A percentile compares a stretch with the other conserved stretches of the same genome.
phyloP scores from a whole-genome alignment of 2,113 vertebrate genomes.

The Chaetops frenatus region DNA sequence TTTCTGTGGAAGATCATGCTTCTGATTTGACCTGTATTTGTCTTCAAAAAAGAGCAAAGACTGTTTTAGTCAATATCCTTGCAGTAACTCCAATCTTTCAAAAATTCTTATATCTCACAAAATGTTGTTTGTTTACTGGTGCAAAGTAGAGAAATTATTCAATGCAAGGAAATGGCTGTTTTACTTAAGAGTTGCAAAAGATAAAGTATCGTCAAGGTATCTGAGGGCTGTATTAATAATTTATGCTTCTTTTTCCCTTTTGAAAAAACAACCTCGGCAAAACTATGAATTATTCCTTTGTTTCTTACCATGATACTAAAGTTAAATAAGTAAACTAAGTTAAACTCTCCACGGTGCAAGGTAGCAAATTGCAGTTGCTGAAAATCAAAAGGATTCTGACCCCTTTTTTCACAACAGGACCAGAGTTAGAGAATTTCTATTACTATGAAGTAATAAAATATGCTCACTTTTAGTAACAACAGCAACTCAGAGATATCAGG shows the following conservation, averaged over 20 bases:
- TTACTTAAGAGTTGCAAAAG: conserved; percentile 21
- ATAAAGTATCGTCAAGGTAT: neutral
- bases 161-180: neutral
- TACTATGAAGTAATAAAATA: neutral
- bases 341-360: neutral
- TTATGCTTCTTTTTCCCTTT: neutral
- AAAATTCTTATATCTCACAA: neutral
- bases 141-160: neutral
- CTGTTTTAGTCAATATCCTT: neutral
- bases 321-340: neutral
- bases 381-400: neutral
- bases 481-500: neutral
- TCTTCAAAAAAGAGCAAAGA: neutral
- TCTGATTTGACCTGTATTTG: neutral
- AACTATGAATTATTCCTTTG: neutral
- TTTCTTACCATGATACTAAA: neutral
- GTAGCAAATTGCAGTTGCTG: neutral
- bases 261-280: neutral
- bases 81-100: neutral
- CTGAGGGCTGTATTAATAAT: conserved; percentile 13
- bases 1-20: neutral
- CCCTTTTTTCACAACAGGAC: neutral
- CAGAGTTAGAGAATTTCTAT: neutral
- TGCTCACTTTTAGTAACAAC: neutral
- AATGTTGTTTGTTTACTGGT: neutral